Base-by-base conservation (phyloP, 2,888 invertebrate genomes). In the Habroteleia sp. region DNA sequence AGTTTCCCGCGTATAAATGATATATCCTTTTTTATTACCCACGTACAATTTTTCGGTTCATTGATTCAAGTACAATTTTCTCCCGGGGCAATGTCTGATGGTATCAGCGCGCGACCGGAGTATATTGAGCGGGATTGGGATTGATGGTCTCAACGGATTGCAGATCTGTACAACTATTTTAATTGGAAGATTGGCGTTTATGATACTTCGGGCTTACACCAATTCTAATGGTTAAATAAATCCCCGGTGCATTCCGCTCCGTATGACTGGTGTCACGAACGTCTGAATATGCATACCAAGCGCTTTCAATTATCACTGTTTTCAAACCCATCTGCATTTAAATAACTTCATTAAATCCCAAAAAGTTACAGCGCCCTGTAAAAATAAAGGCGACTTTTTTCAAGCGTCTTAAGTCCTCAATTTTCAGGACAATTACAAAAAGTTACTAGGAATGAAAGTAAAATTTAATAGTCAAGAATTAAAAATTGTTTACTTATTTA, bases 121-220 rank as follows among this genome's bases (percentile, higher is more conserved):
- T 54, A 39, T 54, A 66, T 54, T 27, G 29, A 54, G 66, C 27
- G 54, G 66, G 54, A 66, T 65, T 54, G 65, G 52, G 52, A 65
- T 66, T 66, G 66, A 66, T 66, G 42, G 66, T 54, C 66, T 44
- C 46, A 10, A 7, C 33, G 50, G 62, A 71, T 62, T 46, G 60
- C 69, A 58, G 54, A 62, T 62, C 63, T 8, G 63, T 39, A 54
- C 54, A 72, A 72, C 72, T 63, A 72, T 72, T 63, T 72, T 72
- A 72, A 72, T 72, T 72, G 72, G 56, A 72, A 72, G 72, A 72
- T 72, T 72, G 72, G 63, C 72, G 72, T 72, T 72, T 63, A 63
- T 63, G 72, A 72, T 72, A 72, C 56, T 54, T 54, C 46, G 39
- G n/a, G 27, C 48, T 56, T 42, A 29, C 54, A 54, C 72, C 63